These are phyloP conservation scores for Spermophilus dauricus DNA, from an alignment of 2,113 vertebrate species.

Conservation along the genomic window DNA sequence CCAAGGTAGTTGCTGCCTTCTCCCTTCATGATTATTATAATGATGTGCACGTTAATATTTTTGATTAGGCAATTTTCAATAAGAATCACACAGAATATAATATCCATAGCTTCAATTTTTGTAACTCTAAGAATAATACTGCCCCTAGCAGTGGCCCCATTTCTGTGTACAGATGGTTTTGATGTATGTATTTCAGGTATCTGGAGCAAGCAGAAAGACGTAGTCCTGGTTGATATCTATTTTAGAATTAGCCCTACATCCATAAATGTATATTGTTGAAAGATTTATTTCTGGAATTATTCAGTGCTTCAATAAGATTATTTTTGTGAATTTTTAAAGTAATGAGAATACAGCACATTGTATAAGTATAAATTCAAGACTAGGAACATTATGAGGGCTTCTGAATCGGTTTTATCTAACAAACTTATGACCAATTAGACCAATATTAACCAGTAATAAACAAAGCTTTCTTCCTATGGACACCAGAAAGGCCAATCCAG, in stretches of 20 bases:
- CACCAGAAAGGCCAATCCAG: background rate
- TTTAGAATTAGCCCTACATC: conserved; percentile 78
- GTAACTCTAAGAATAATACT: conserved; percentile 65
- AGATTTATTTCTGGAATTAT: conserved; percentile 63
- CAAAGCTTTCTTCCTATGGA: conserved; percentile 32
- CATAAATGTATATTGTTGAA: conserved; percentile 64
- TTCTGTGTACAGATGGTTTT: conserved; percentile 75
- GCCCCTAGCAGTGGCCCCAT: conserved; percentile 70
- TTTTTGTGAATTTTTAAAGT: conserved; percentile 43
- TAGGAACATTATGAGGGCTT: background rate
- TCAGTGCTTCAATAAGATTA: conserved; percentile 16
- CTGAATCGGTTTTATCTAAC: background rate
- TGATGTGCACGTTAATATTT: conserved; percentile 17
- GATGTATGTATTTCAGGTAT: conserved; percentile 83
- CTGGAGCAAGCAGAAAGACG: conserved; percentile 76
- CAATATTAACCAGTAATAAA: background rate
- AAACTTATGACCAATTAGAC: conserved; percentile 1
- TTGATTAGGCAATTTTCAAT: conserved; percentile 15
- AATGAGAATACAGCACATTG: background rate
- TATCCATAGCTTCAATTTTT: conserved; percentile 57
- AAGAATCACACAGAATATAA: conserved; percentile 35
- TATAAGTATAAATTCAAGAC: conserved; percentile 32
- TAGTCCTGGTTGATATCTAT: conserved; percentile 64
- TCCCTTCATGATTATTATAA: conserved; percentile 30
- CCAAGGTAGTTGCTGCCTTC: background rate